These are phyloP conservation scores for Chrosomus eos DNA, from an alignment of 2,797 vertebrate genomes.

Conservation along the genomic window DNA sequence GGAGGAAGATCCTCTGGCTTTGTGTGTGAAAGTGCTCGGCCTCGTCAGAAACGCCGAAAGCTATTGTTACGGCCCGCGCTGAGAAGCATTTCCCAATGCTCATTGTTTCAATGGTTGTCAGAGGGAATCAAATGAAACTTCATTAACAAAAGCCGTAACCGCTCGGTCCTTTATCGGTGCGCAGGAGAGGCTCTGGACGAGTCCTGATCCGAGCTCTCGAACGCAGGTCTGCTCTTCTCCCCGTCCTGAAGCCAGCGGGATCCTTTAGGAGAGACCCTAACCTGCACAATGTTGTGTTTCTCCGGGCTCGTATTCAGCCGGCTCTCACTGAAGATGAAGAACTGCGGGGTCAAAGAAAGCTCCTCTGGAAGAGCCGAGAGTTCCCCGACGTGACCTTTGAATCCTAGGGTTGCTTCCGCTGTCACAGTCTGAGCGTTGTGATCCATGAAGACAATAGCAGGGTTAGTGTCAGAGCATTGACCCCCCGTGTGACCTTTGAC, in stretches of 20 bases:
- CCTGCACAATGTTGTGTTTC: not conserved
- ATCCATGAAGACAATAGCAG: conserved; percentile 69
- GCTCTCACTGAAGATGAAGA: conserved; percentile 77
- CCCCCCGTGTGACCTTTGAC: conserved; percentile 57
- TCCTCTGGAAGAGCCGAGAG: conserved; percentile 73
- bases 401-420: conserved; percentile 78
- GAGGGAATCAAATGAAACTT: conserved; percentile 94
- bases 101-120: conserved; percentile 99
- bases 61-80: conserved; percentile 79
- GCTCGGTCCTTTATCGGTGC: conserved; percentile 87
- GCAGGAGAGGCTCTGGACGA: conserved; percentile 80
- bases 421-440: conserved; percentile 72
- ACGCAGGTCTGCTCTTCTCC: conserved; percentile 75
- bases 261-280: conserved; percentile 59
- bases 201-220: conserved; percentile 77
- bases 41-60: conserved; percentile 85
- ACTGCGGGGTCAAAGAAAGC: conserved; percentile 82
- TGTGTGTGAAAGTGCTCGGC: conserved; percentile 86
- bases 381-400: conserved; percentile 81
- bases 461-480: conserved; percentile 66
- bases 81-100: conserved; percentile 91
- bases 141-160: conserved; percentile 89
- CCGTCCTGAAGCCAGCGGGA: conserved; percentile 67
- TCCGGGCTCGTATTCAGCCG: conserved; percentile 75
- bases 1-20: conserved; percentile 87